Evolutionary conservation across 1,140 invertebrate species (phyloP).

Genomic region (Adelges cooleyi): DNA sequence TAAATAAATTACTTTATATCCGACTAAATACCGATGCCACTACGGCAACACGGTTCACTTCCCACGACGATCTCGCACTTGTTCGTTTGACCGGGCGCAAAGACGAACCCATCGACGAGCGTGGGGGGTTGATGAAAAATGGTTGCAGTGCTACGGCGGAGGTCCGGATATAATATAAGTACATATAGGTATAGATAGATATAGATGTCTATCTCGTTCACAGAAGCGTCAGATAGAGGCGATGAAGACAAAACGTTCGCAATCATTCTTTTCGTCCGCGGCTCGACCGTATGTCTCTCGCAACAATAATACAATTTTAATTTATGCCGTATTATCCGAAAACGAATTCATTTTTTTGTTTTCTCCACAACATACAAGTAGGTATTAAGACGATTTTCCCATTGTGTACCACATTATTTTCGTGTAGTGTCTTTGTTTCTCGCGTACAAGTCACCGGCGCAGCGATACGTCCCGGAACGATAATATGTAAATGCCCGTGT

Average conservation of each 20-base stretch:
- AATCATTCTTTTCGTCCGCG: slow-evolving; percentile 7
- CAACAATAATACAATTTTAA: not conserved
- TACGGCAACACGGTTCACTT: too few species aligned
- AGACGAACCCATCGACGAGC: too few species aligned
- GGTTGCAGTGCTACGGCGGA: too few species aligned
- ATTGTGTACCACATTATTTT: not conserved
- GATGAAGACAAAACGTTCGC: slow-evolving; percentile 22
- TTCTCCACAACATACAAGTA: too few species aligned
- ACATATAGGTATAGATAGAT: too few species aligned
- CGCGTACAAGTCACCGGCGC: slow-evolving; percentile 3
- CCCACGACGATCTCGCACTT: too few species aligned
- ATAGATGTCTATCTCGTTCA: slow-evolving; percentile 15
- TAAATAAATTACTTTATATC: too few species aligned
- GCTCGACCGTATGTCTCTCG: not conserved
- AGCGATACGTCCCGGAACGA: not conserved
- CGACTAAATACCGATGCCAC: too few species aligned
- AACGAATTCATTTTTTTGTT: not conserved
- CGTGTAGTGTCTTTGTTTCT: slow-evolving; percentile 15
- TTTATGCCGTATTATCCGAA: not conserved
- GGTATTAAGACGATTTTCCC: too few species aligned
- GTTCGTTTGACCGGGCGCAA: too few species aligned
- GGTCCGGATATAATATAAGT: too few species aligned
- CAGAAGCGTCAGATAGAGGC: not conserved
- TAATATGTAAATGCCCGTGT: slow-evolving; percentile 24
- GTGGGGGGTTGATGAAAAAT: too few species aligned